Base-by-base conservation (phyloP, 1,140 invertebrate genomes). In the Magallana angulata region DNA sequence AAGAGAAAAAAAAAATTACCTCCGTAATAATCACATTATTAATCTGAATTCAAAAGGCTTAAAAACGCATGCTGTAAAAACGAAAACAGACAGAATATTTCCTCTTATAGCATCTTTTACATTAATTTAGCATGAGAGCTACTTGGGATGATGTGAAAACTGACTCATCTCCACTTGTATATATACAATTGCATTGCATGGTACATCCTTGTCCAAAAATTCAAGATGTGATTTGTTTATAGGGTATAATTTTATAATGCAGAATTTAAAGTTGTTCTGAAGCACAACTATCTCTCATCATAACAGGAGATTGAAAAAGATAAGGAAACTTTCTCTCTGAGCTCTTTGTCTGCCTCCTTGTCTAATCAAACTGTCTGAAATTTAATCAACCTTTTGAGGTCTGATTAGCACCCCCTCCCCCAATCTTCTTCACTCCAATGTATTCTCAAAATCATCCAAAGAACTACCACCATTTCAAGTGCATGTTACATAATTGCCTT, bases 391-490 rank as follows among this genome's bases (percentile, higher is more conserved):
- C 24, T 76, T 76, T 76, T 36, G 11, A 11, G 68, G 24, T 48
- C 5, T 48, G 36, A 48, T 12, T 24, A 76, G 68, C 7, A 76
- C 30, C 30, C 36, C 16, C 7, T 36, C 30, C 30, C 36, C 16
- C 6, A 64, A 1, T 64, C 18, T 64, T 18, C 60, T 7, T 64
- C 5, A 30, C 68, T 36, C 18, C 30, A 24, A 24, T 24, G 68
- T 76, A 76, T 18, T 36, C 24, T 76, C 68, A 16, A 76, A 76
- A 76, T 30, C 68, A 76, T 76, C 68, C 14, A 30, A 8, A 76
- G 68, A 76, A 76, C 68, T 76, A 30, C 30, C 68, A 76, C 36
- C 36, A 76, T 76, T 76, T 76, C 68, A 76, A 76, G 68, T 76
- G 68, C 68, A 76, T 30, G 68, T 76, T 76, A 30, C 68, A 76